These are phyloP conservation scores for Anoplolepis gracilipes DNA, from an alignment of 1,140 invertebrate species.

Conservation along the genomic window DNA sequence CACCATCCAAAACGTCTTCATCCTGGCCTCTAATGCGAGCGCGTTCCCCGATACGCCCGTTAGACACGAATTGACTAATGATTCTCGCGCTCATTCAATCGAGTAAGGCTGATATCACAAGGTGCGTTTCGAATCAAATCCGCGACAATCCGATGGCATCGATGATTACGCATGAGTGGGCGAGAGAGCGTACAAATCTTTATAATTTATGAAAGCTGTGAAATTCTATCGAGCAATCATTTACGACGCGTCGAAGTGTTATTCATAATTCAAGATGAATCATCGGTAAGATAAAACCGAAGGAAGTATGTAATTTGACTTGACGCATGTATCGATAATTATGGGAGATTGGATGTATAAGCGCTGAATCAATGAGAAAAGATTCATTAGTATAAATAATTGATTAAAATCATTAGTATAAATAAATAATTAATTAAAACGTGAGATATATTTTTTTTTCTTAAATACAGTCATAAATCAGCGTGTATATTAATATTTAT, in stretches of 20 bases:
- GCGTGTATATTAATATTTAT: too few relatives aligned
- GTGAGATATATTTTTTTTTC: not conserved
- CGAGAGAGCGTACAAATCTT: conserved; percentile 2
- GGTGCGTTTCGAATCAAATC: not conserved
- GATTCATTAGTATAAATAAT: conserved; percentile 35
- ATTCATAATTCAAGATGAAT: conserved; percentile 45
- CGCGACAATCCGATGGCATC: not conserved
- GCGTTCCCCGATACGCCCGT: conserved; percentile 67
- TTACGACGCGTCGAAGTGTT: conserved; percentile 42
- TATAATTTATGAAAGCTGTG: conserved; percentile 15
- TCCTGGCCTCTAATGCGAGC: conserved; percentile 59
- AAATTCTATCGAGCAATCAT: conserved; percentile 37
- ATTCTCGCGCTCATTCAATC: conserved; percentile 53
- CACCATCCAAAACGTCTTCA: conserved; percentile 70
- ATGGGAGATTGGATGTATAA: not conserved
- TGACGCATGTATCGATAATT: conserved; percentile 43
- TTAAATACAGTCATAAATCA: not conserved
- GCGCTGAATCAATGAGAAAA: conserved; percentile 38
- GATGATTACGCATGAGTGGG: not conserved
- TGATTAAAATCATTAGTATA: conserved; percentile 27
- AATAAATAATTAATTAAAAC: conserved; percentile 12
- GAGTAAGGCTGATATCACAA: conserved; percentile 23
- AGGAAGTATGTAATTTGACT: conserved; percentile 32
- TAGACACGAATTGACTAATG: conserved; percentile 60
- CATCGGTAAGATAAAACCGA: conserved; percentile 44